Conservation (phyloP, 2,888 invertebrate species). For the Xylophagus ater region DNA sequence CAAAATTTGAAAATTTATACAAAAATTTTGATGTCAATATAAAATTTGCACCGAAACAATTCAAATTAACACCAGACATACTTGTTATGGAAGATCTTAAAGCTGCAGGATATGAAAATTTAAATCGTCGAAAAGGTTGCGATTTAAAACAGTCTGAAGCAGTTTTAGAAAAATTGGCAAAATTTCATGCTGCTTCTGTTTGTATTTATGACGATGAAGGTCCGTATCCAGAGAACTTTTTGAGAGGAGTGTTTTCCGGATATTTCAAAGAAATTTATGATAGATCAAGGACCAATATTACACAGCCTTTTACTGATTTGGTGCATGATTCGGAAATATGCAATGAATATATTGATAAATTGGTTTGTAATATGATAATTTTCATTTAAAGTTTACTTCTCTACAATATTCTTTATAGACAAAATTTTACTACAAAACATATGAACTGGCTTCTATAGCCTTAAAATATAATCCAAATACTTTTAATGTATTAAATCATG, state of each 20-base stretch:
- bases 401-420: too few species aligned
- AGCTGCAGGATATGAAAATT: slow-evolving; percentile 27
- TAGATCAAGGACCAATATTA: too few species aligned
- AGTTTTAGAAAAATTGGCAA: slow-evolving; percentile 27
- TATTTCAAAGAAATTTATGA: too few species aligned
- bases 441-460: slow-evolving; percentile 25
- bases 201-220: slow-evolving; percentile 14
- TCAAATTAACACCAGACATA: slow-evolving; percentile 3
- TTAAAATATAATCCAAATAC: slow-evolving; percentile 19
- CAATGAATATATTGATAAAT: slow-evolving; percentile 21
- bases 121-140: slow-evolving; percentile 26
- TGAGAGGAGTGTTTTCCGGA: background rate
- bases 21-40: background rate
- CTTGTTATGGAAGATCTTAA: slow-evolving; percentile 32
- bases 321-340: too few species aligned
- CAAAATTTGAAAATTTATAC: slow-evolving; percentile 8
- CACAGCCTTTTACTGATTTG: too few species aligned
- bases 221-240: slow-evolving; percentile 16
- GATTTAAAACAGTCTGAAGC: slow-evolving; percentile 24
- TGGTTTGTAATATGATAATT: too few species aligned
- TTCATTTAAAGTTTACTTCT: too few species aligned
- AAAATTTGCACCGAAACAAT: slow-evolving; percentile 5
- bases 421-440: too few species aligned
- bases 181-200: slow-evolving; percentile 33
- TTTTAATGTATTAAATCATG: slow-evolving; percentile 30